Evolutionary conservation across 2,888 invertebrate genomes (phyloP), one percentile per base, ranked within the genome.

Genomic region (Torymus tubicola): DNA sequence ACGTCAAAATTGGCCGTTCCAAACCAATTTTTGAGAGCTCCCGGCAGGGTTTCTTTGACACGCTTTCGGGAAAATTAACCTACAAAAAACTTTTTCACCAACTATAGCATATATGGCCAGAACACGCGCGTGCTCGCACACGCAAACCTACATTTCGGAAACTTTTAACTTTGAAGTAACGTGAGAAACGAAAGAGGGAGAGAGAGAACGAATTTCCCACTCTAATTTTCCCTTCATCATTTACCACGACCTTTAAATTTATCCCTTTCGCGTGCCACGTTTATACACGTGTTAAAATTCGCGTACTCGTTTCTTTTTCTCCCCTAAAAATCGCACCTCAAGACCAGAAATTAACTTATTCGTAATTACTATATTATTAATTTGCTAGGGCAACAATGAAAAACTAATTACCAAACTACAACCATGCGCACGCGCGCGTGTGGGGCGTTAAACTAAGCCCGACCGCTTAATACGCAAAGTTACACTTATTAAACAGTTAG

Each of bases 121-220:
- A 8, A 8, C 42, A 8, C 42, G 42, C 42, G 42, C 42, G 42
- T 8, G 31, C n/a, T n/a, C 3, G 31, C 13, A 13, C 13, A 42
- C n/a, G 52, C 52, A 50, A 60, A 71, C 53, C 31, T 24, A 72
- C 63, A 72, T 63, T 72, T 72, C 63, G 13, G 12, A 12, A 72
- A 72, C 61, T 72, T 61, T 61, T 52, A 61, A 71, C 71, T 60
- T 53, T 63, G n/a, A 63, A 63, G 63, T 72, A 72, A 53, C 53
- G 31, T 10, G 63, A 63, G n/a, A 31, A 18, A 52, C 11, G 71
- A 52, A 24, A 31, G 53, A 60, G 8, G 31, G 3, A 31, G 31
- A 42, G 8, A 42, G 5, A 42, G 42, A 42, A 42, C 42, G 8
- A 55, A 63, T 53, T 63, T 71, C 53, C 16, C 14, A 12, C 52